Conservation (phyloP, 2,888 invertebrate genomes). For the Stenchaetothrips biformis region DNA sequence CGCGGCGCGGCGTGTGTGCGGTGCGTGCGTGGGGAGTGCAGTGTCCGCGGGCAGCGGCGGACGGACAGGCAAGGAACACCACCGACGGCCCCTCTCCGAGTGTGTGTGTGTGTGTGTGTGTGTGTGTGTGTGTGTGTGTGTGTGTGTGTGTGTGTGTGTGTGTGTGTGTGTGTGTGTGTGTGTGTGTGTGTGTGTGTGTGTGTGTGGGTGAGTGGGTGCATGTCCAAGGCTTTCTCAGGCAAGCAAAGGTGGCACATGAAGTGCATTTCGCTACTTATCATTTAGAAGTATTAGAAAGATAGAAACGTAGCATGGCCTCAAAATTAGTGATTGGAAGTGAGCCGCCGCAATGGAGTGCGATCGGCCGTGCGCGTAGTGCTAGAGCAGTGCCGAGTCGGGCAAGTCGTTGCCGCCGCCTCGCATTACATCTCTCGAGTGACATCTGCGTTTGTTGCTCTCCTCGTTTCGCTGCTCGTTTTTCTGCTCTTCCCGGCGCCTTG, state of each 20-base stretch:
- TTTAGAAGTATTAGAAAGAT: too few species aligned
- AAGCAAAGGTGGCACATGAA: too few species aligned
- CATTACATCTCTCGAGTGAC: neutral
- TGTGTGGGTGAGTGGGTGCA: too few species aligned
- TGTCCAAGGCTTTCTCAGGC: too few species aligned
- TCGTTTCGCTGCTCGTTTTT: too few species aligned
- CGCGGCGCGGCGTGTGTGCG: neutral
- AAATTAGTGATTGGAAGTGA: too few species aligned
- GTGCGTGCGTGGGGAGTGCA: neutral
- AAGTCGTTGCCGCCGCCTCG: neutral
- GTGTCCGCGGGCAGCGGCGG: neutral
- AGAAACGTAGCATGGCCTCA: too few species aligned
- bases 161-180: neutral
- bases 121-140: neutral
- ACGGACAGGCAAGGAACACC: neutral
- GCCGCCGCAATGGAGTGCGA: too few species aligned
- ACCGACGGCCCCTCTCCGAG: neutral
- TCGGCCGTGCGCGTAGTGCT: neutral
- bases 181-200: too few species aligned
- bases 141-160: too few species aligned
- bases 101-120: conserved; percentile 13
- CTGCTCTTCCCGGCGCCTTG: neutral
- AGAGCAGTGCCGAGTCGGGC: neutral
- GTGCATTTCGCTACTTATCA: too few species aligned
- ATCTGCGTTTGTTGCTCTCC: neutral